Conservation (phyloP, 2,888 invertebrate species). For the Palloptera scutellata region DNA sequence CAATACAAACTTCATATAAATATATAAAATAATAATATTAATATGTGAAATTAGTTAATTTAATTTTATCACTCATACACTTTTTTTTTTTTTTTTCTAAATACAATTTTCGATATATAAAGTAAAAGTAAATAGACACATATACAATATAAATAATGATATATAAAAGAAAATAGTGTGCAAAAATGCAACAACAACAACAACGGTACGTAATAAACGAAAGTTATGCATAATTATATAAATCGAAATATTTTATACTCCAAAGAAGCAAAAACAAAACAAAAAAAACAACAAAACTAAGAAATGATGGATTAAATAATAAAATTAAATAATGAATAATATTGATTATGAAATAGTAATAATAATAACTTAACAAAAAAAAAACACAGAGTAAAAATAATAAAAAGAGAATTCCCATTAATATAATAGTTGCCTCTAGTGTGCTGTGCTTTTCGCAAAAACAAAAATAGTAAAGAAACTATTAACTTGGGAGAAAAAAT, state of each 20-base stretch:
- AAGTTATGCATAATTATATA: conserved; percentile 34
- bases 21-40: conserved; percentile 14
- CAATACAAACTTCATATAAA: conserved; percentile 1
- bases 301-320: conserved; percentile 10
- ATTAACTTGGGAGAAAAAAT: not conserved
- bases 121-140: conserved; percentile 4
- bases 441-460: conserved; percentile 47
- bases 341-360: no score
- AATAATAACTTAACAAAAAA: no score
- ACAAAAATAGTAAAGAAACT: conserved; percentile 15
- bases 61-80: conserved; percentile 29
- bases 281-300: conserved; percentile 23
- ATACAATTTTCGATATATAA: conserved; percentile 16
- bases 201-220: conserved; percentile 26
- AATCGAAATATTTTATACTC: conserved; percentile 54
- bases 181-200: conserved; percentile 35
- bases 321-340: conserved; percentile 1
- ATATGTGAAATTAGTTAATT: conserved; percentile 34
- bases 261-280: conserved; percentile 48
- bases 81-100: not conserved
- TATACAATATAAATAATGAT: conserved; percentile 24
- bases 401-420: conserved; percentile 8
- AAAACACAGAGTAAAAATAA: no score
- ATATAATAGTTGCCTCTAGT: conserved; percentile 49
- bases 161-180: conserved; percentile 10